Evolutionary conservation across 2,888 invertebrate genomes (phyloP), one percentile per base, ranked within the genome.

Genomic region (Agrotis segetum): DNA sequence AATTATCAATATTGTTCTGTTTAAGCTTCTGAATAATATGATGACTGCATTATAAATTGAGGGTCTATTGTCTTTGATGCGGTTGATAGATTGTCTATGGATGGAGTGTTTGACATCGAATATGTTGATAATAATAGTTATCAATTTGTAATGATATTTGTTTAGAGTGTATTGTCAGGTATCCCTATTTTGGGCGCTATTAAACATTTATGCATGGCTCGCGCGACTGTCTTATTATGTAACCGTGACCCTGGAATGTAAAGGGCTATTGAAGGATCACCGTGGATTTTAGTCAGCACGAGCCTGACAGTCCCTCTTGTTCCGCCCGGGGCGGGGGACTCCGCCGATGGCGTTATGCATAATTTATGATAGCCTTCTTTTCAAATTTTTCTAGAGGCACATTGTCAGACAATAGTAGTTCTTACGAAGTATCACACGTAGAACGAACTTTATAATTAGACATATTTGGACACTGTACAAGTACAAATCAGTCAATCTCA

Each of bases 11-110:
- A 79, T 64, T 50, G 40, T 58, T 71, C 46, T 11, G 17, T 29
- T 44, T 63, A 24, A 69, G 49, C 46, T 63, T 19, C 19, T 53
- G 44, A 53, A 71, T 71, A 29, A 62, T 79, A 60, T 55, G 49
- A n/a, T 78, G 17, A 52, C 21, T 55, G 34, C 64, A 56, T 64
- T 52, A 72, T 16, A 19, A 62, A 71, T 78, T 78, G 34, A 16
- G 24, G 4, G 4, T 13, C 53, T n/a, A 72, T 79, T 75, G 79
- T 61, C 34, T 77, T 56, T 40, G 21, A 44, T 34, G 29, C 17
- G 60, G 34, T 60, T 21, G 52, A 46, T 50, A n/a, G 40, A 3
- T 21, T 46, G 11, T 34, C 49, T 16, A 50, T 21, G 40, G 58
- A 52, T 58, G 61, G 61, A 6, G 40, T 61, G 46, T 77, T 71